Base-by-base conservation (phyloP, 1,140 invertebrate genomes). In the Helicorthomorpha holstii region DNA sequence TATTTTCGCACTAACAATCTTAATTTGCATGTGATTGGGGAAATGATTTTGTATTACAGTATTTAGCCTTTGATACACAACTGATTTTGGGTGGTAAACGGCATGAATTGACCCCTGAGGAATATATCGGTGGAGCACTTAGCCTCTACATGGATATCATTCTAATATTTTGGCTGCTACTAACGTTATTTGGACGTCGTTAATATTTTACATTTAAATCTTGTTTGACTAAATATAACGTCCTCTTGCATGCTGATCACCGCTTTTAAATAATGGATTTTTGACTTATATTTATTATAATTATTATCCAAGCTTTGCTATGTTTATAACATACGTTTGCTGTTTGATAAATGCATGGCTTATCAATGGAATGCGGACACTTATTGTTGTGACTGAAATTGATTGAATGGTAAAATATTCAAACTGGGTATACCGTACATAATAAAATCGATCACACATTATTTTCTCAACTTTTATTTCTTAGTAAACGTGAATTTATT, bases 1-100 rank as follows among this genome's bases (percentile, higher is more conserved):
- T 64, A 38, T 25, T 49, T 19, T 46, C 4, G 7, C 10, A 10
- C 12, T 46, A n/a, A 10, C 19, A 10, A n/a, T 24, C 19, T 24
- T 14, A 14, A 14, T 46, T 10, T 46, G 4, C 10, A 46, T n/a
- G 4, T 7, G 4, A 14, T 46, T 12, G 19, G 10, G 12, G 4
- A 7, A 19, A 46, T 46, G 19, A 27, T 47, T 23, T 52, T 51
- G 25, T 51, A 16, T 23, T 62, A 45, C 64, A 77, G 72, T 82
- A 76, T 58, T 62, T 82, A 51, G 73, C 76, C 41, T 77, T 73
- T 58, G 79, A 83, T 59, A 75, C 79, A 1, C 81, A 82, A 67
- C 72, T 75, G 62, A 71, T 82, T 3, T 71, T 82, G 62, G 81
- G 80, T 47, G 79, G 78, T 19, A 67, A 71, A 49, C 77, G 74